Evolutionary conservation across 2,797 vertebrate genomes (phyloP), one percentile per base, ranked within the genome.

Genomic region (Melanotaenia maccullochi): DNA sequence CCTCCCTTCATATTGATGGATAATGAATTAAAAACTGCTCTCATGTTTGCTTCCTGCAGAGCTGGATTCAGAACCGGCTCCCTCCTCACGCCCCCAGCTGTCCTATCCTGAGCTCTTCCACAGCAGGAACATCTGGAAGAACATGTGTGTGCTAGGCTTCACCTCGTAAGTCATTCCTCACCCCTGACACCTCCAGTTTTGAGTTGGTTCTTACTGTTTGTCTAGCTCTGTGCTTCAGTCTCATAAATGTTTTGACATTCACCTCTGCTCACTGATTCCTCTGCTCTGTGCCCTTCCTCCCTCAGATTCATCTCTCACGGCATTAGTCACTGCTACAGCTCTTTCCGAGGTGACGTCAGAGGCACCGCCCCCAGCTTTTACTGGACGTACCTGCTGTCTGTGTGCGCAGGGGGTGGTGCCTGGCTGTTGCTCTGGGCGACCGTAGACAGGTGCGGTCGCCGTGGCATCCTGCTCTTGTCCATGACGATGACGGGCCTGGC

Each of bases 121-220:
- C 90, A 95, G 96, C 92, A 95, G 95, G 85, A 97, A 96, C 93
- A 96, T 96, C 92, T 97, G 96, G 96, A 97, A 97, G 88, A 97
- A 97, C 87, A 84, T 97, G 49, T 96, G 96, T 80, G 96, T 97
- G 85, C 94, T 97, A 16, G 96, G 96, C 81, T 97, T 97, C 89
- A 97, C 96, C 88, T 97, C 96, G 96, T 97, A 90, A 95, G 96
- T 94, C 71, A 7, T 35, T 56, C 22, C 42, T 0, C 47, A 3
- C 42, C 6, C 36, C 11, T 57, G 18, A 36, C 62, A 16, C 49
- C 44, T 44, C 71, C 56, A 49, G 36, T n/a, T 57, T 42, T 1
- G 2, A 56, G 5, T 54, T 42, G 5, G 49, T 22, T 35, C 52
- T 55, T 71, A 52, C 24, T 13, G 52, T 71, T 69, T 55, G 40